Evolutionary conservation across 2,797 vertebrate species (phyloP).

Genomic region (Helostoma temminkii): DNA sequence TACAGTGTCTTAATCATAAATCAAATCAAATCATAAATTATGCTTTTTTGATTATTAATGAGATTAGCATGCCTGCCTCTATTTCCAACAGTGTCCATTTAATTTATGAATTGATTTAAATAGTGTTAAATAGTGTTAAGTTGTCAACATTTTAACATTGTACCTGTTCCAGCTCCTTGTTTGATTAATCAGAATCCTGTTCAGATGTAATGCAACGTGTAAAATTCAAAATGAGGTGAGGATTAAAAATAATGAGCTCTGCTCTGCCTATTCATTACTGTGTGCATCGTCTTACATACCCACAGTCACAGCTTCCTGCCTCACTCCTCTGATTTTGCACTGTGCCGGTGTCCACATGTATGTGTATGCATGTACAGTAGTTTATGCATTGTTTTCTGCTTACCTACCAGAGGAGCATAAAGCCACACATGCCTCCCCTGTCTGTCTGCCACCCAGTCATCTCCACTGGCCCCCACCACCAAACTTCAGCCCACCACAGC

Average conservation of each 20-base stretch:
- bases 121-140: background rate
- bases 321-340: background rate
- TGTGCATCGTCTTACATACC: background rate
- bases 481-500: slow-evolving; percentile 22
- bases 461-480: slow-evolving; percentile 30
- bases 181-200: background rate
- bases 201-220: too few relatives aligned
- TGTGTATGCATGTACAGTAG: slow-evolving; percentile 4
- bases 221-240: background rate
- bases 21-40: background rate
- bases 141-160: background rate
- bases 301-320: background rate
- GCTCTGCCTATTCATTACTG: background rate
- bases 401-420: slow-evolving; percentile 27
- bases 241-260: background rate
- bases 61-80: too few relatives aligned
- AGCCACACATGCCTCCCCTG: slow-evolving; percentile 8
- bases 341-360: background rate
- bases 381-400: slow-evolving; percentile 34
- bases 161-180: background rate
- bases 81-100: too few relatives aligned
- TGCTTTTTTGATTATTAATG: background rate
- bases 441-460: slow-evolving; percentile 54
- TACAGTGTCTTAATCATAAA: too few relatives aligned
- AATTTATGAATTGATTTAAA: too few relatives aligned